Percentiles rank a stretch among this genome's conserved stretches.
These are phyloP conservation scores for Argyresthia albistria DNA, from an alignment of 2,888 invertebrate species.

Conservation along the genomic window DNA sequence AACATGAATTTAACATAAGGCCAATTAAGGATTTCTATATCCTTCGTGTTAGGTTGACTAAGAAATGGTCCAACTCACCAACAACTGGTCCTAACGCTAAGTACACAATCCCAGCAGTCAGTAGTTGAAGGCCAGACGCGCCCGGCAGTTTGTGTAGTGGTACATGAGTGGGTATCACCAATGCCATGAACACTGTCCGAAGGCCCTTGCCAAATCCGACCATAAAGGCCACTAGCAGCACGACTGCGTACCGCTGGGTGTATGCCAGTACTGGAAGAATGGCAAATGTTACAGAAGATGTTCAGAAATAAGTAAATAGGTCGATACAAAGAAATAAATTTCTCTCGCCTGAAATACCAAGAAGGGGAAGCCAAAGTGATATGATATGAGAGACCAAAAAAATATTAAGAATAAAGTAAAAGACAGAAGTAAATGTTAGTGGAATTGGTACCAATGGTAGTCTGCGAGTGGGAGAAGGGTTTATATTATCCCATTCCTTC, in stretches of 20 bases:
- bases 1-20: too few relatives aligned
- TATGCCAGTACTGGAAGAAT: conserved; percentile 71
- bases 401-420: too few relatives aligned
- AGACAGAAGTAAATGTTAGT: too few relatives aligned
- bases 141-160: conserved; percentile 79
- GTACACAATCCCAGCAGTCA: conserved; percentile 77
- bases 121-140: conserved; percentile 78
- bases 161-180: conserved; percentile 81
- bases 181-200: conserved; percentile 81
- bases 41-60: too few relatives aligned
- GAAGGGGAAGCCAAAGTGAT: too few relatives aligned
- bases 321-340: neutral
- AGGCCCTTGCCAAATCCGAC: conserved; percentile 81
- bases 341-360: neutral
- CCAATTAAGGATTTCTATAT: too few relatives aligned
- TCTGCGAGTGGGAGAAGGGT: too few relatives aligned
- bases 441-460: too few relatives aligned
- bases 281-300: conserved; percentile 11
- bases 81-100: conserved; percentile 76
- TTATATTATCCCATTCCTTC: too few relatives aligned
- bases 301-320: neutral
- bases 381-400: too few relatives aligned
- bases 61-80: conserved; percentile 50
- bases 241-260: conserved; percentile 66
- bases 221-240: conserved; percentile 73